phyloP scores from a whole-genome alignment of 2,888 invertebrate genomes.

The Eledona agricola region DNA sequence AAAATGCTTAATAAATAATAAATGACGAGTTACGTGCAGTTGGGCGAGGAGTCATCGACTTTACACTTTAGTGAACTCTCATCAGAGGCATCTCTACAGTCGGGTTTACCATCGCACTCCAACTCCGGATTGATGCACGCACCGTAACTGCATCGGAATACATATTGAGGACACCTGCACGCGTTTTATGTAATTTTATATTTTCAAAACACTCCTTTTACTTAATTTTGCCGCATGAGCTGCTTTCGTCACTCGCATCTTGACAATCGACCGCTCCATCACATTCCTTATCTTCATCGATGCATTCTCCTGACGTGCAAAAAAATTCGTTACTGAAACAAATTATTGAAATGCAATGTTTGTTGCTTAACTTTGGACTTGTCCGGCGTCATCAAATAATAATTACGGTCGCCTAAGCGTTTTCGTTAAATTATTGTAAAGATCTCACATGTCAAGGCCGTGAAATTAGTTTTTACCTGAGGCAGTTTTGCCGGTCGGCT shows the following conservation, averaged over 20 bases:
- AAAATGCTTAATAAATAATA: background rate
- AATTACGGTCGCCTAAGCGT: too few species aligned
- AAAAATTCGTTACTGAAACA: slow-evolving; percentile 22
- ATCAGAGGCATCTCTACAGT: slow-evolving; percentile 65
- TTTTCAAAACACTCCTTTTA: slow-evolving; percentile 32
- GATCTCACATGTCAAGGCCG: too few species aligned
- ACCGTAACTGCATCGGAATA: slow-evolving; percentile 65
- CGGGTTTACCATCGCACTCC: slow-evolving; percentile 60
- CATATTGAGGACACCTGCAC: slow-evolving; percentile 60
- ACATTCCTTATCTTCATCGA: slow-evolving; percentile 58
- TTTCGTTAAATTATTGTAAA: too few species aligned
- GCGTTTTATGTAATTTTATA: slow-evolving; percentile 8
- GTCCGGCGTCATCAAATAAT: too few species aligned
- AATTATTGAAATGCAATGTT: background rate
- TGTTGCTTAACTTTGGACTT: too few species aligned
- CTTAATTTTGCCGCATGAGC: slow-evolving; percentile 43
- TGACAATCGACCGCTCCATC: slow-evolving; percentile 62
- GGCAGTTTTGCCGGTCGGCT: slow-evolving; percentile 2
- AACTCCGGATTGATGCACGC: slow-evolving; percentile 62
- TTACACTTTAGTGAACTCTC: slow-evolving; percentile 49
- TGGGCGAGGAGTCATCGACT: background rate
- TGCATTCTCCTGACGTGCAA: slow-evolving; percentile 58
- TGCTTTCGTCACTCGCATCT: slow-evolving; percentile 63
- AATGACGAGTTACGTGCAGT: slow-evolving; percentile 25
- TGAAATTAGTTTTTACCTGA: slow-evolving; percentile 1